Conservation (phyloP, 2,888 invertebrate species). For the Synanthedon tipuliformis region DNA sequence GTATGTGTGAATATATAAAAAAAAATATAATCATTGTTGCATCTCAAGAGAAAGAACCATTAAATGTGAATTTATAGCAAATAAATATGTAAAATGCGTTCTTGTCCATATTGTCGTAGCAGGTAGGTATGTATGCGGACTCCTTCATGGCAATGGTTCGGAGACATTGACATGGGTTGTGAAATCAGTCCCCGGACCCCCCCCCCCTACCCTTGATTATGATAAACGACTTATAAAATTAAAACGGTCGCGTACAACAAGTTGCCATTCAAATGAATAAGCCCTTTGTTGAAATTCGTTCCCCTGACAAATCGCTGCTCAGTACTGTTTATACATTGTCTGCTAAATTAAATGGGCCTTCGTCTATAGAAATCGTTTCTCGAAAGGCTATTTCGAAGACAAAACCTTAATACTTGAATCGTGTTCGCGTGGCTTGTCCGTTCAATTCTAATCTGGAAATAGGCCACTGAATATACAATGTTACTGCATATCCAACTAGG, state of each 20-base stretch:
- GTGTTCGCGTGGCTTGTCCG: conserved; percentile 44
- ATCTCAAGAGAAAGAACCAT: too few relatives aligned
- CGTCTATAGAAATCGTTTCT: conserved; percentile 53
- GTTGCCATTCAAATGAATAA: conserved; percentile 65
- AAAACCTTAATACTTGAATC: conserved; percentile 57
- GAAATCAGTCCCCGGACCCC: conserved; percentile 20
- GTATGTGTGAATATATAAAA: too few relatives aligned
- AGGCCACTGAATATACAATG: conserved; percentile 55
- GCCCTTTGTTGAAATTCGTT: conserved; percentile 65
- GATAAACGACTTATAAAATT: conserved; percentile 71
- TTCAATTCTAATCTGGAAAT: conserved; percentile 37
- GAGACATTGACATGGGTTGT: conserved; percentile 65
- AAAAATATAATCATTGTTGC: too few relatives aligned
- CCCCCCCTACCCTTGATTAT: conserved; percentile 54
- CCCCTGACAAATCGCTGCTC: conserved; percentile 64
- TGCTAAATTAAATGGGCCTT: conserved; percentile 58
- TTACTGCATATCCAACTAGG: conserved; percentile 15
- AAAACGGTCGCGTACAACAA: conserved; percentile 66
- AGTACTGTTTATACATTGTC: conserved; percentile 58
- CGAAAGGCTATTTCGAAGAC: conserved; percentile 51
- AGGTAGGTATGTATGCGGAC: conserved; percentile 50
- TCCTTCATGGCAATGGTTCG: conserved; percentile 32
- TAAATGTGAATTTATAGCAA: too few relatives aligned
- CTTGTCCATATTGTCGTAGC: conserved; percentile 44
- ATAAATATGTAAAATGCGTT: too few relatives aligned